Conservation (phyloP, 2,888 invertebrate genomes). For the Melanargia galathea region DNA sequence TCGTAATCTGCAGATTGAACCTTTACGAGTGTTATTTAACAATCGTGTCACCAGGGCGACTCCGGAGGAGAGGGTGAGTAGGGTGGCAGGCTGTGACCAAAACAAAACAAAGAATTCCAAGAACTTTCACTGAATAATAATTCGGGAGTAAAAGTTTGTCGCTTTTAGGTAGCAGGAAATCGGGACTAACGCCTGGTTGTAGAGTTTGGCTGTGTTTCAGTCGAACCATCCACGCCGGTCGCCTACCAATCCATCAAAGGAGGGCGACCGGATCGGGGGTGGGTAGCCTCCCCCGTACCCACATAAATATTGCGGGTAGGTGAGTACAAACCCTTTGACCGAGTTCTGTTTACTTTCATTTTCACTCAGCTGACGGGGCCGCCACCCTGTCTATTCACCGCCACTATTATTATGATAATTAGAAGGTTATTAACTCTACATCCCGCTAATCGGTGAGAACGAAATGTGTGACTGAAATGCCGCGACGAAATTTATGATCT, state of each 20-base stretch:
- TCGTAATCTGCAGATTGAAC: conserved; percentile 43
- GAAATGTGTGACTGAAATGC: conserved; percentile 19
- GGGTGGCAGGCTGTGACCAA: conserved; percentile 53
- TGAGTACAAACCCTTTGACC: conserved; percentile 83
- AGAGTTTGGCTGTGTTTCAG: conserved; percentile 72
- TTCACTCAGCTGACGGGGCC: conserved; percentile 82
- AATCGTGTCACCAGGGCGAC: conserved; percentile 59
- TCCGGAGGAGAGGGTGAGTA: conserved; percentile 51
- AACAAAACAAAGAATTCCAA: conserved; percentile 73
- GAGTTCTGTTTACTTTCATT: conserved; percentile 84
- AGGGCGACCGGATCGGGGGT: conserved; percentile 76
- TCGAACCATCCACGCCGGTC: conserved; percentile 77
- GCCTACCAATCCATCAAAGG: conserved; percentile 82
- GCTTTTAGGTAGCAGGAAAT: conserved; percentile 67
- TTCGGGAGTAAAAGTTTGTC: conserved; percentile 71
- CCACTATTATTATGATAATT: conserved; percentile 81
- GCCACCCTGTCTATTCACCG: conserved; percentile 68
- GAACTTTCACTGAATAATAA: conserved; percentile 78
- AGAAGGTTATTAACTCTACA: conserved; percentile 68
- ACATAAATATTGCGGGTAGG: conserved; percentile 83
- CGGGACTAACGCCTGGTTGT: conserved; percentile 70
- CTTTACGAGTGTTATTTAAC: conserved; percentile 50
- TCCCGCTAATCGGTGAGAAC: conserved; percentile 39
- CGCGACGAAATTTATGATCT: neutral
- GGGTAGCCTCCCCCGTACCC: conserved; percentile 73